A percentile compares a stretch with the other conserved stretches of the same genome.
Evolutionary conservation across 53 echinoderm and acorn worm genomes (phyloP).

Genomic region (Temnopleurus reevesii): DNA sequence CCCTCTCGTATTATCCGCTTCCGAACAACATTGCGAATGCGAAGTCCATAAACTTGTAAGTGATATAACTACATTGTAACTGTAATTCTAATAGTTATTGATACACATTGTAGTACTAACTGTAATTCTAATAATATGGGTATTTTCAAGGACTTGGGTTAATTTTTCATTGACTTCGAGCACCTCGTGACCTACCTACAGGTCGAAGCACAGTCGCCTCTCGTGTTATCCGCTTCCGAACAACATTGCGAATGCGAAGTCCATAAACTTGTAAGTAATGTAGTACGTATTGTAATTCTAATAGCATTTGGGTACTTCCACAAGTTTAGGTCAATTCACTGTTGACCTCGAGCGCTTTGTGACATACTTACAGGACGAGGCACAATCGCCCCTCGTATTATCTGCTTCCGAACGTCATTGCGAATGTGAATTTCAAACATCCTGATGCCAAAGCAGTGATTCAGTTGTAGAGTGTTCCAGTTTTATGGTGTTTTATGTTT

Average conservation of each 20-base stretch:
- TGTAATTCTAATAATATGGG: slow-evolving; percentile 57
- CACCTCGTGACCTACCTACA: slow-evolving; percentile 83
- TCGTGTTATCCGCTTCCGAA: no score
- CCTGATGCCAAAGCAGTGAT: neutral
- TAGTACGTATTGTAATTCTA: neutral
- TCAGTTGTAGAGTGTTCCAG: neutral
- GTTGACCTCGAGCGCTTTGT: slow-evolving; percentile 94
- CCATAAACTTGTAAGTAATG: slow-evolving; percentile 66
- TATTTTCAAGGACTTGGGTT: no score
- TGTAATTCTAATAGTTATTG: neutral
- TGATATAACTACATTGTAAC: neutral
- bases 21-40: slow-evolving; percentile 65
- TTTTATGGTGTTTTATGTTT: neutral
- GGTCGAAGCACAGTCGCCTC: slow-evolving; percentile 24
- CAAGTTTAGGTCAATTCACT: no score
- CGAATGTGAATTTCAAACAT: neutral
- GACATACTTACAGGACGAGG: slow-evolving; percentile 81
- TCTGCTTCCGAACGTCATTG: neutral
- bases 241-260: slow-evolving; percentile 64
- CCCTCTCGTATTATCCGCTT: slow-evolving; percentile 62
- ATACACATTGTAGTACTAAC: slow-evolving; percentile 60
- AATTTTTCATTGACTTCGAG: no score
- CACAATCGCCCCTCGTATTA: neutral
- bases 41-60: slow-evolving; percentile 74
- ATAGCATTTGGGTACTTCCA: neutral